Percentiles rank a stretch among this genome's conserved stretches.
Conservation (phyloP, 1,140 invertebrate genomes). For the Plectrocnemia conspersa region DNA sequence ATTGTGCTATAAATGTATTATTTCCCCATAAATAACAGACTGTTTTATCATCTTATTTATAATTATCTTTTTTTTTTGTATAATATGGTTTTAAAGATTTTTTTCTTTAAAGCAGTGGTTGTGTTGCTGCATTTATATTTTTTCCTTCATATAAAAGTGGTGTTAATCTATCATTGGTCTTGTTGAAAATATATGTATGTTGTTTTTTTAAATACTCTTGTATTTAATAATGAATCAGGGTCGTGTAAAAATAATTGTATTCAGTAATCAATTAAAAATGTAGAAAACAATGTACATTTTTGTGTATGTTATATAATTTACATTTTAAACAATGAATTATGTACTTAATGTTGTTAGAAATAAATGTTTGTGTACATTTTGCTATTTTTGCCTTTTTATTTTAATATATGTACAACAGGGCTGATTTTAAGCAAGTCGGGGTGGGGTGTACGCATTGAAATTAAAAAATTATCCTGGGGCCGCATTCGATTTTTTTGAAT, state of each 20-base stretch:
- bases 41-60: too few relatives aligned
- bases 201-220: background rate
- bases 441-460: too few relatives aligned
- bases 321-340: slow-evolving; percentile 18
- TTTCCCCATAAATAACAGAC: too few relatives aligned
- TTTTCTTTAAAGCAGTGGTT: slow-evolving; percentile 16
- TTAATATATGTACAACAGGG: too few relatives aligned
- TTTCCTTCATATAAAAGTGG: background rate
- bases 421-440: too few relatives aligned
- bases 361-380: slow-evolving; percentile 29
- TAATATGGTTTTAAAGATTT: too few relatives aligned
- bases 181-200: slow-evolving; percentile 1
- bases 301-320: slow-evolving; percentile 14
- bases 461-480: too few relatives aligned
- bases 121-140: slow-evolving; percentile 16
- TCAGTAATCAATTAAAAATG: background rate
- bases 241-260: slow-evolving; percentile 16
- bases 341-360: slow-evolving; percentile 33
- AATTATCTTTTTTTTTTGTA: too few relatives aligned
- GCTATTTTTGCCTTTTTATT: background rate
- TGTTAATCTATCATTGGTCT: background rate
- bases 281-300: slow-evolving; percentile 17
- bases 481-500: too few relatives aligned
- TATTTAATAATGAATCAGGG: slow-evolving; percentile 7
- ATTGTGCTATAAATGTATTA: too few relatives aligned